Evolutionary conservation across 1,140 invertebrate genomes (phyloP).

Genomic region (Trichonephila clavata): DNA sequence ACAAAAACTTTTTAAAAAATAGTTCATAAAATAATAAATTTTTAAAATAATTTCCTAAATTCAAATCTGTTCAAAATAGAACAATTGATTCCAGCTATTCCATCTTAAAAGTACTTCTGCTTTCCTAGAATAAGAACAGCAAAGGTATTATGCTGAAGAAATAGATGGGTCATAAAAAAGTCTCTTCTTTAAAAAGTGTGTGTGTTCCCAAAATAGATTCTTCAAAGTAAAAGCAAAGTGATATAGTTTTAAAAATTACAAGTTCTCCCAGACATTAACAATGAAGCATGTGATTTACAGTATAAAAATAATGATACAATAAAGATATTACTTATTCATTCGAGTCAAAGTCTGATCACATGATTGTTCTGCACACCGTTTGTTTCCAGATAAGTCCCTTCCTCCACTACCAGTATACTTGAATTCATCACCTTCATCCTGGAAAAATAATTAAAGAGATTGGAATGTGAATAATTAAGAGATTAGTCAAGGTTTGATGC

Average conservation of each 20-base stretch:
- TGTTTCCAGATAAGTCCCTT: slow-evolving; percentile 85
- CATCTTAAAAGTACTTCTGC: too few relatives aligned
- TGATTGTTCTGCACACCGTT: slow-evolving; percentile 87
- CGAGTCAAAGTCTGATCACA: slow-evolving; percentile 90
- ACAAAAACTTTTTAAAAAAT: too few relatives aligned
- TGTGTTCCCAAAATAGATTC: neutral
- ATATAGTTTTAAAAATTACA: neutral
- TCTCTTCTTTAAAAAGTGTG: too few relatives aligned
- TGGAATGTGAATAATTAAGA: neutral
- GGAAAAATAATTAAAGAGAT: neutral
- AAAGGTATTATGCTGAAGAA: too few relatives aligned
- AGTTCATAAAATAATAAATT: too few relatives aligned
- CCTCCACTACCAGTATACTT: slow-evolving; percentile 92
- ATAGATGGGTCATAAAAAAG: too few relatives aligned
- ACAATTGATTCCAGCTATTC: too few relatives aligned
- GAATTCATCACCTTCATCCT: slow-evolving; percentile 91
- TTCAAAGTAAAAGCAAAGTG: too few relatives aligned
- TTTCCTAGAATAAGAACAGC: too few relatives aligned
- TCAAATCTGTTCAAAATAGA: too few relatives aligned
- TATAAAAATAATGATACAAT: neutral
- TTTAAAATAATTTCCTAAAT: too few relatives aligned
- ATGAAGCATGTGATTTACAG: neutral
- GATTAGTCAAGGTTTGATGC: neutral
- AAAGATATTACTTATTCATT: slow-evolving; percentile 86
- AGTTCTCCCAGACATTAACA: neutral